Evolutionary conservation across 1,140 invertebrate species (phyloP), one percentile per base, ranked within the genome.

Genomic region (Sogatella furcifera): DNA sequence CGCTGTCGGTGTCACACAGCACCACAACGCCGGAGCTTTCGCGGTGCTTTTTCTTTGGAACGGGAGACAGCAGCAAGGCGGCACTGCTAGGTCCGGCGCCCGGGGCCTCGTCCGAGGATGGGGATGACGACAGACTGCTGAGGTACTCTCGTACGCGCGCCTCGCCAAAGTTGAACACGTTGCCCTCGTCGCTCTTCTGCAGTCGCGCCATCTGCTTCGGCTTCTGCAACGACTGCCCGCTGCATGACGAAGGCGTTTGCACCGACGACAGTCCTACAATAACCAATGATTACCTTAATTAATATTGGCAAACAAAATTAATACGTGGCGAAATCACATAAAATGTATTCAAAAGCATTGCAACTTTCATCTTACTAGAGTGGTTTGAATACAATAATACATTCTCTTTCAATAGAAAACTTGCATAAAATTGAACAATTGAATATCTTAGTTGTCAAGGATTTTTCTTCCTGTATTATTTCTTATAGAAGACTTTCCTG

Each of bases 161-260:
- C 60, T 81, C 79, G 13, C 73, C 71, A 53, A 80, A 81, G 60
- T 78, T 77, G 67, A 81, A 81, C 9, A 78, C 74, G 66, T 65
- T 70, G 57, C 46, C 64, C 59, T 67, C 59, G 11, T 61, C 58
- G n/a, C 19, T 6, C 38, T 55, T 52, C 15, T 19, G 21, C 17
- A 31, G 22, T 6, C 19, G 11, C 8, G 52, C 38, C 14, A 53
- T 17, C 15, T 21, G 1, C 4, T 63, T 65, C 55, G 61, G 62
- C 69, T 70, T 64, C 9, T 57, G 54, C 15, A 54, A 59, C 19
- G 61, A 53, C 46, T 62, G 55, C 1, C 44, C 31, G 15, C n/a
- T n/a, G 24, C n/a, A 21, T 14, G 22, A 17, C 21, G 57, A 60
- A 34, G 70, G 70, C n/a, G 70, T 72, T 52, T 66, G 65, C 41